Percentiles rank a stretch among this genome's conserved stretches.
Evolutionary conservation across 1,140 invertebrate genomes (phyloP).

Genomic region (Copidosoma floridanum): DNA sequence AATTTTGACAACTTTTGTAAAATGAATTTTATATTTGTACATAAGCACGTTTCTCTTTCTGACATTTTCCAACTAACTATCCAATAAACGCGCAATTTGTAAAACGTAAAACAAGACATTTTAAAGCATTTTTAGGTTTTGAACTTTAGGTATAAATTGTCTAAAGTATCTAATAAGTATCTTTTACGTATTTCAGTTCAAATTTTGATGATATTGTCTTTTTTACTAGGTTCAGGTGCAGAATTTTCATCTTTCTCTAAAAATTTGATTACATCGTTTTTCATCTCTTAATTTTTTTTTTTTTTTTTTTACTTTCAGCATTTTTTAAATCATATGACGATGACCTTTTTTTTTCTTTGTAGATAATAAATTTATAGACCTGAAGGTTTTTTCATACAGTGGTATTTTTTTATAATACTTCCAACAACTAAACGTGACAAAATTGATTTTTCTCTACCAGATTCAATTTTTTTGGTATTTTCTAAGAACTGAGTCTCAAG

Average conservation of each 20-base stretch:
- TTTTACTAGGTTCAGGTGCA: slow-evolving; percentile 30
- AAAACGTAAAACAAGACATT: slow-evolving; percentile 15
- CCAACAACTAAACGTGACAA: not conserved
- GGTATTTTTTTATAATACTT: slow-evolving; percentile 4
- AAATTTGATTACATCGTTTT: slow-evolving; percentile 20
- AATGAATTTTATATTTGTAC: slow-evolving; percentile 12
- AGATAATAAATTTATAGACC: not conserved
- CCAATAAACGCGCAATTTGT: slow-evolving; percentile 18
- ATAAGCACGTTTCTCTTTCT: slow-evolving; percentile 21
- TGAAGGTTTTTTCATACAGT: not conserved
- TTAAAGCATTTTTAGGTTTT: not conserved
- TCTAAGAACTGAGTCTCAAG: too few species aligned
- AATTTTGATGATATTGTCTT: slow-evolving; percentile 32
- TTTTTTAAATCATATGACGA: not conserved
- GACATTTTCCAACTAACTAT: slow-evolving; percentile 10
- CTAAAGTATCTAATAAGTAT: slow-evolving; percentile 28
- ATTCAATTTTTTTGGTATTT: too few species aligned
- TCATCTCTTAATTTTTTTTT: not conserved
- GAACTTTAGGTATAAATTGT: slow-evolving; percentile 29
- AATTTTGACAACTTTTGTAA: not conserved
- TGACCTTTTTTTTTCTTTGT: not conserved
- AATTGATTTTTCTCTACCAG: not conserved
- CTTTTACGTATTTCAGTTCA: slow-evolving; percentile 31
- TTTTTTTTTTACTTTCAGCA: not conserved
- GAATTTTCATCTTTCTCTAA: slow-evolving; percentile 32